Evolutionary conservation across 2,113 vertebrate species (phyloP).

Genomic region (Plecotus auritus): DNA sequence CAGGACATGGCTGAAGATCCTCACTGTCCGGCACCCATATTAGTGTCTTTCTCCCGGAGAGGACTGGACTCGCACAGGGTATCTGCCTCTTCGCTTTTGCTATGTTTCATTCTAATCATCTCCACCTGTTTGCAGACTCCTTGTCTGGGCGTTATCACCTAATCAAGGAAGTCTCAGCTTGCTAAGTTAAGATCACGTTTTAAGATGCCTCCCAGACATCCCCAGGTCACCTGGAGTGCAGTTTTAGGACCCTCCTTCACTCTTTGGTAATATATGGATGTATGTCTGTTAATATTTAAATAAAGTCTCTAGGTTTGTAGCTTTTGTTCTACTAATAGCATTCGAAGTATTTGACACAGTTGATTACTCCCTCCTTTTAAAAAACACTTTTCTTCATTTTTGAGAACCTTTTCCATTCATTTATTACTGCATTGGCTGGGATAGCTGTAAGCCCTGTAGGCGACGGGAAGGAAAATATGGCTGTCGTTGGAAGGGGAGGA

Average conservation of each 20-base stretch:
- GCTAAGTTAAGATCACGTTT: neutral
- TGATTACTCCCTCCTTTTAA: neutral
- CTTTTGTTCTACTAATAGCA: neutral
- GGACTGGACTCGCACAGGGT: too few relatives aligned
- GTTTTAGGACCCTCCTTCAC: neutral
- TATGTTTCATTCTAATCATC: neutral
- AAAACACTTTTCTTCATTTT: neutral
- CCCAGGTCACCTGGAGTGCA: neutral
- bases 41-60: conserved; percentile 7
- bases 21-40: neutral
- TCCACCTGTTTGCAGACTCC: neutral
- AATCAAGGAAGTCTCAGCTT: neutral
- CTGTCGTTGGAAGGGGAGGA: neutral
- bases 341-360: neutral
- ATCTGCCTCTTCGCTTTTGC: neutral
- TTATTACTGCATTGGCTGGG: neutral
- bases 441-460: neutral
- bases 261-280: neutral
- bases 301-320: neutral
- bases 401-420: neutral
- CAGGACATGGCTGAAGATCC: neutral
- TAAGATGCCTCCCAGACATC: neutral
- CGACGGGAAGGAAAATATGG: neutral
- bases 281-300: neutral
- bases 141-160: neutral